These are phyloP conservation scores for Mormoops blainvillei DNA, from an alignment of 2,113 vertebrate genomes.

Conservation along the genomic window DNA sequence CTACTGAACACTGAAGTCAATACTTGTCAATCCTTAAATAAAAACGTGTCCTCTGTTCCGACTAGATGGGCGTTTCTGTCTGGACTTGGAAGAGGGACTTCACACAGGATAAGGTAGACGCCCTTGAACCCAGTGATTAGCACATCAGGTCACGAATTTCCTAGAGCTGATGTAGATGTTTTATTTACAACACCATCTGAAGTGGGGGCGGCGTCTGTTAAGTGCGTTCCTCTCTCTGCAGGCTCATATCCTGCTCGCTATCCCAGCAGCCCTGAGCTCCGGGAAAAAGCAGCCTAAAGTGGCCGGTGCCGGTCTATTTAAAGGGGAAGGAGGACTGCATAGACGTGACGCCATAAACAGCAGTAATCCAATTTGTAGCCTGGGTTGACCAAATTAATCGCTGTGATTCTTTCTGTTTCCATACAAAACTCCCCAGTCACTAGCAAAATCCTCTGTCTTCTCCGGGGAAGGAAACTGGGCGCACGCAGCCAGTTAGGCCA, in stretches of 20 bases:
- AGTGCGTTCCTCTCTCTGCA: neutral
- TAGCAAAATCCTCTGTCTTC: neutral
- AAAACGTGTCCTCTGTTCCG: neutral
- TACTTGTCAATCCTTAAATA: neutral
- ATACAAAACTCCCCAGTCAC: neutral
- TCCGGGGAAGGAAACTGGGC: neutral
- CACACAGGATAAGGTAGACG: neutral
- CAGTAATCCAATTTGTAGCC: neutral
- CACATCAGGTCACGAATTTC: neutral
- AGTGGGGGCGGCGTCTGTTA: neutral
- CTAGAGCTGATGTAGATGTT: neutral
- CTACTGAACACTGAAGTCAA: neutral
- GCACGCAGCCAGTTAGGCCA: neutral
- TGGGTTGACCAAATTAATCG: neutral
- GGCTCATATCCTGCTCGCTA: neutral
- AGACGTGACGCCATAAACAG: neutral
- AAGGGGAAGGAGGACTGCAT: neutral
- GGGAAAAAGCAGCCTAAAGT: neutral
- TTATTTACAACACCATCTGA: neutral
- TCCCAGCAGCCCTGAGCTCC: neutral
- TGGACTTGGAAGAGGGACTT: neutral
- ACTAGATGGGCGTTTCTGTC: neutral
- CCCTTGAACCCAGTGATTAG: conserved; percentile 8
- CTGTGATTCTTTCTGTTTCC: neutral
- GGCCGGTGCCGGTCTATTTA: neutral